Base-by-base conservation (phyloP, 92 coral and sea anemone genomes). In the Parazoanthus atlanticus region DNA sequence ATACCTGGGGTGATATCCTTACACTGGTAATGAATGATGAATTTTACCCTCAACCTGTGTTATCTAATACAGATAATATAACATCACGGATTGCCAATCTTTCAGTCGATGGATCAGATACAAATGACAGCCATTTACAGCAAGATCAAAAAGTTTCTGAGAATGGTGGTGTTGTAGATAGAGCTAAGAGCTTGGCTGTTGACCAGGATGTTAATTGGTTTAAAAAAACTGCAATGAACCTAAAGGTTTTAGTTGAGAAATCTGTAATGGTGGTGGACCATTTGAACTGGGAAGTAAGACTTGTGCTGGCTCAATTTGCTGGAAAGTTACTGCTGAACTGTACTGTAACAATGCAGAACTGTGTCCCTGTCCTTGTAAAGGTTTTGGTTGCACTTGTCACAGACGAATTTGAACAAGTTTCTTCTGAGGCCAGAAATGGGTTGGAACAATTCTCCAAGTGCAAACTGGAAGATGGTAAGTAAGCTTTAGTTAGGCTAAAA, bases 251-350 rank as follows among this genome's bases (percentile, higher is more conserved):
- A 47, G 71, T 97, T 69, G 95, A 93, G 54, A 92, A 90, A 78
- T 54, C 86, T 26, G 67, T 81, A 33, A 66, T 91, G 38, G 88
- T 92, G 9, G 64, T 76, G 0, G 83, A 89, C 49, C 93, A 97
- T 76, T 49, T 93, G 9, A 97, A 93, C 91, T 97, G 98, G 99
- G 96, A 93, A 88, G 98, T 97, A 3, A 94, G 94, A 28, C 92
- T 97, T 49, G 87, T 94, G 5, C 33, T 97, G 19, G 92, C 86
- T 29, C 86, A 89, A 49, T 96, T 95, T 78, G 93, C 94, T 28
- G 75, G 89, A 84, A 86, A 86, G 81, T 74, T 97, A 13, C 92
- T 97, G 9, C 49, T 78, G 43, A 94, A 93, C 87, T 97, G 98
- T 58, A 34, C 89, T 10, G 82, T 76, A 67, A 81, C 99, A 41